Conservation (phyloP, 2,113 vertebrate species). For the Henicopernis longicauda region DNA sequence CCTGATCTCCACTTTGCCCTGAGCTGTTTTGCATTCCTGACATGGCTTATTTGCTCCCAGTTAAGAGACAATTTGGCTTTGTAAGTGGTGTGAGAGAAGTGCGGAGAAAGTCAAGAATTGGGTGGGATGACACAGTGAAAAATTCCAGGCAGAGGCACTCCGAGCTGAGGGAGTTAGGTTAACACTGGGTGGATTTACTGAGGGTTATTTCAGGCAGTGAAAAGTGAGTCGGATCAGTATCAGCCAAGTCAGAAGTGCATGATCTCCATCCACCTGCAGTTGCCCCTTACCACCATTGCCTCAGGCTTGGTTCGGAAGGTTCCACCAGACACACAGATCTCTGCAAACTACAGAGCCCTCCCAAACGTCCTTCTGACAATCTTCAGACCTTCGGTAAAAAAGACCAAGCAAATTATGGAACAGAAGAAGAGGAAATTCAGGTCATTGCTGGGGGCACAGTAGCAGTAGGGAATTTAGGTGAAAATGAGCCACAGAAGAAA, state of each 20-base stretch:
- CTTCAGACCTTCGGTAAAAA: not conserved
- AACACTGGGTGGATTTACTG: fast-evolving
- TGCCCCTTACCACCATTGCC: not conserved
- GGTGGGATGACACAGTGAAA: not conserved
- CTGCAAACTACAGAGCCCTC: not conserved
- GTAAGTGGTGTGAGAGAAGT: not conserved
- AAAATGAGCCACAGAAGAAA: not conserved
- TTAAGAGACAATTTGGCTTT: not conserved
- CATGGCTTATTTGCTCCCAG: not conserved
- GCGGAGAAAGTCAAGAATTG: not conserved
- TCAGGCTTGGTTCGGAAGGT: not conserved
- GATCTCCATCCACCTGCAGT: not conserved
- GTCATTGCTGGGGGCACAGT: not conserved
- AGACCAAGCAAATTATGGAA: not conserved
- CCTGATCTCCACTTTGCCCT: not conserved
- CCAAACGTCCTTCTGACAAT: not conserved
- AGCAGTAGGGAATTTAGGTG: not conserved
- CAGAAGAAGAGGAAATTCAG: not conserved
- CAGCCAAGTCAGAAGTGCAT: not conserved
- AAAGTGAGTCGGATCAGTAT: not conserved
- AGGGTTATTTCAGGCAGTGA: not conserved
- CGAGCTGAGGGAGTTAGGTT: not conserved
- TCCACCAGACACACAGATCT: not conserved
- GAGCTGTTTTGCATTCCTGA: not conserved
- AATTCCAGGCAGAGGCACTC: not conserved